phyloP scores from a whole-genome alignment of 2,888 invertebrate species.

The Temnothorax ravouxi region DNA sequence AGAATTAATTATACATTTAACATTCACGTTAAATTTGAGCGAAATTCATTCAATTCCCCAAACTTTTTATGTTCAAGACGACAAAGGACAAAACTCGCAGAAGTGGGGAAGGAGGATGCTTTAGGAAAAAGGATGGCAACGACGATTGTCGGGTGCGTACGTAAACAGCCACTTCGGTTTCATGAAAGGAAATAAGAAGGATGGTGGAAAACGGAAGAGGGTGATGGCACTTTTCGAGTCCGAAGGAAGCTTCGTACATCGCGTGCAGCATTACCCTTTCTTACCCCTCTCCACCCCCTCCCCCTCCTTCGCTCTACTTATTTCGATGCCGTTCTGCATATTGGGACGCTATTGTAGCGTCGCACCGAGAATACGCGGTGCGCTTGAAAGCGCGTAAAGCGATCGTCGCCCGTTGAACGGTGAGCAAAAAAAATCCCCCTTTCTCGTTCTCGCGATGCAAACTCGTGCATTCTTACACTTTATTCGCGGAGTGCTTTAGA shows the following conservation, averaged over 20 bases:
- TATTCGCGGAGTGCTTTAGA: conserved; percentile 54
- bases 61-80: background rate
- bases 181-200: conserved; percentile 54
- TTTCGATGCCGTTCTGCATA: conserved; percentile 57
- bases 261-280: conserved; percentile 42
- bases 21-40: conserved; percentile 2
- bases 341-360: conserved; percentile 53
- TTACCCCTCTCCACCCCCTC: background rate
- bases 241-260: conserved; percentile 48
- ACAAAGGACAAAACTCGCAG: conserved; percentile 7
- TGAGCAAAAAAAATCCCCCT: conserved; percentile 48
- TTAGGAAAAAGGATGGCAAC: conserved; percentile 27
- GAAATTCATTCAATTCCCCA: background rate
- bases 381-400: conserved; percentile 57
- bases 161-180: conserved; percentile 56
- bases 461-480: conserved; percentile 52
- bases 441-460: conserved; percentile 53
- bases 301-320: background rate
- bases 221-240: conserved; percentile 53
- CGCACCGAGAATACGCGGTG: conserved; percentile 53
- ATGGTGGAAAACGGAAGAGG: conserved; percentile 51
- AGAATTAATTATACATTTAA: background rate
- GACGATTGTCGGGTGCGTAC: conserved; percentile 47
- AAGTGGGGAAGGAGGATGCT: background rate
- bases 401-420: conserved; percentile 56